These are phyloP conservation scores for Laticauda laticaudata DNA, from an alignment of 2,113 vertebrate species.

Conservation along the genomic window DNA sequence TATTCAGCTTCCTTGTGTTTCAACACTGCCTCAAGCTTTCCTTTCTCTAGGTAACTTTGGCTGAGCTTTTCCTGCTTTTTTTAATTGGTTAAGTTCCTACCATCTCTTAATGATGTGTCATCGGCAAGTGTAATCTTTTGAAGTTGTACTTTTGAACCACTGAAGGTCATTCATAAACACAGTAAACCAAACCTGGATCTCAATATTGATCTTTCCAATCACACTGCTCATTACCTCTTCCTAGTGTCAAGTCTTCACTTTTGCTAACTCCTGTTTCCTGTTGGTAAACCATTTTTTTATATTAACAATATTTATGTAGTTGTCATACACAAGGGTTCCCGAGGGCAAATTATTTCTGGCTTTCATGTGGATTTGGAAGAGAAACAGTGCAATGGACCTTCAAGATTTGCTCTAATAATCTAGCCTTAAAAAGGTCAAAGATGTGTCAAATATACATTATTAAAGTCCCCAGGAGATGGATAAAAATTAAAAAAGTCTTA, in stretches of 20 bases:
- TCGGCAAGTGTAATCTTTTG: slow-evolving; percentile 15
- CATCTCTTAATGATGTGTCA: slow-evolving; percentile 19
- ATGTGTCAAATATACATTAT: background rate
- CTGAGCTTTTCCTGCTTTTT: slow-evolving; percentile 23
- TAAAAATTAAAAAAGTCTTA: background rate
- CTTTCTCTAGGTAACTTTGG: background rate
- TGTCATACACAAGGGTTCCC: slow-evolving; percentile 36
- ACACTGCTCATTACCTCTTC: slow-evolving; percentile 13
- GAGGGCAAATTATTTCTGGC: slow-evolving; percentile 11
- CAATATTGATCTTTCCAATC: slow-evolving; percentile 26
- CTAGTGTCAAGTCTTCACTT: slow-evolving; percentile 34
- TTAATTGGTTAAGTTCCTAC: slow-evolving; percentile 28
- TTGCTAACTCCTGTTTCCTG: slow-evolving; percentile 43
- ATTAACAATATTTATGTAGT: slow-evolving; percentile 41
- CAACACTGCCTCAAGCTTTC: slow-evolving; percentile 10
- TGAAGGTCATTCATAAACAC: slow-evolving; percentile 23
- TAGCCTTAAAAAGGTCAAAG: slow-evolving; percentile 1
- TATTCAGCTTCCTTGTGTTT: slow-evolving; percentile 16
- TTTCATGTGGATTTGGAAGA: slow-evolving; percentile 9
- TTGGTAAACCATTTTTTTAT: slow-evolving; percentile 47
- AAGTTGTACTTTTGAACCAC: slow-evolving; percentile 20
- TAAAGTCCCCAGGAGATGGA: background rate
- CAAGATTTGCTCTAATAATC: background rate
- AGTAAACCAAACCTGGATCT: slow-evolving; percentile 29
- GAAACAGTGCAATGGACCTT: background rate